A percentile compares a stretch with the other conserved stretches of the same genome.
These are phyloP conservation scores for Yponomeuta sedellus DNA, from an alignment of 2,888 invertebrate genomes.

Conservation along the genomic window DNA sequence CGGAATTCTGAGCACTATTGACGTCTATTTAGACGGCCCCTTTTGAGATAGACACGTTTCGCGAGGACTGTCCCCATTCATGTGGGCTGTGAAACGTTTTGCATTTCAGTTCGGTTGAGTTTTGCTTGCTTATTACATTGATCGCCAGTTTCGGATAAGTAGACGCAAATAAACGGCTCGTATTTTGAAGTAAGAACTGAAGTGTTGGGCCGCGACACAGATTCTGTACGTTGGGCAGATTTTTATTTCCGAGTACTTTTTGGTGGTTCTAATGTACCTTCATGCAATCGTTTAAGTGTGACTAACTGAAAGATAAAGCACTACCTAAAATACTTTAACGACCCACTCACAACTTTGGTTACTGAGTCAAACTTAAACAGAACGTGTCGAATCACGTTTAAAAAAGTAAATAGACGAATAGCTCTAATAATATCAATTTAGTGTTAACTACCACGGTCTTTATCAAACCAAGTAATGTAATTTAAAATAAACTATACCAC, in stretches of 20 bases:
- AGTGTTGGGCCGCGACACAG: too few relatives aligned
- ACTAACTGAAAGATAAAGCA: background rate
- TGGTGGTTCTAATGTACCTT: too few relatives aligned
- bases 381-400: background rate
- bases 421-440: too few relatives aligned
- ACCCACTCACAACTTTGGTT: background rate
- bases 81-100: background rate
- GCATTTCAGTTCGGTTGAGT: background rate
- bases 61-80: background rate
- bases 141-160: background rate
- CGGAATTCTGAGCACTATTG: slow-evolving; percentile 9
- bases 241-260: too few relatives aligned
- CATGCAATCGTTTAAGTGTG: background rate
- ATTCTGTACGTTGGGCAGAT: too few relatives aligned
- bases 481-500: too few relatives aligned
- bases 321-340: background rate
- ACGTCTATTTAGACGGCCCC: slow-evolving; percentile 16
- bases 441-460: too few relatives aligned
- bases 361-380: background rate
- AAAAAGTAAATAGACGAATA: background rate
- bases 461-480: too few relatives aligned
- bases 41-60: slow-evolving; percentile 16
- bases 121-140: background rate
- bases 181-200: too few relatives aligned
- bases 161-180: too few relatives aligned